A percentile compares a stretch with the other conserved stretches of the same genome.
These are phyloP conservation scores for Thunnus maccoyii DNA, from an alignment of 2,113 vertebrate genomes.

Conservation along the genomic window DNA sequence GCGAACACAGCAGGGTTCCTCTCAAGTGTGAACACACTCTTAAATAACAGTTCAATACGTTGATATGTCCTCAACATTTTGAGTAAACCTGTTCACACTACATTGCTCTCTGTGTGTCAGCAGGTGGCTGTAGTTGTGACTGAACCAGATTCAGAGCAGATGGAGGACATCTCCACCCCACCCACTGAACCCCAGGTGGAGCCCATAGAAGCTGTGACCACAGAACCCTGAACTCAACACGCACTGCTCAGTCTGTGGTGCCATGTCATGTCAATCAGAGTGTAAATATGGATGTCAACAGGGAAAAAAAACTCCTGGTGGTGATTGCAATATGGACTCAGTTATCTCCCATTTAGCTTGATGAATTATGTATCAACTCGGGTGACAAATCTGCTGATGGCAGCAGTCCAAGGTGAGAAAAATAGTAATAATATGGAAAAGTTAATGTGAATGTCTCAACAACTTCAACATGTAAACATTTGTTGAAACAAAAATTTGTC, in stretches of 20 bases:
- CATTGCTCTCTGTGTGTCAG: neutral
- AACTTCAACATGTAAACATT: neutral
- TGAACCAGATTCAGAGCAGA: constrained; percentile 69
- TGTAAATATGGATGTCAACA: neutral
- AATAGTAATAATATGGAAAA: neutral
- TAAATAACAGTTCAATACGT: neutral
- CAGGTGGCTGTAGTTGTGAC: constrained; percentile 83
- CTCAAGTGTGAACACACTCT: neutral
- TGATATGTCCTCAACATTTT: neutral
- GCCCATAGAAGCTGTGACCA: constrained; percentile 64
- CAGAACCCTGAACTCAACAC: constrained; percentile 32
- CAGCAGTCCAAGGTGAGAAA: neutral
- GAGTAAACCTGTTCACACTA: neutral
- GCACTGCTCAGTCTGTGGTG: neutral
- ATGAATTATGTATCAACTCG: neutral
- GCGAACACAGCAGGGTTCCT: neutral
- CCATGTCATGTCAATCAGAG: constrained; percentile 34
- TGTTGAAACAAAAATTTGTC: neutral
- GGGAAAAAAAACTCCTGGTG: neutral
- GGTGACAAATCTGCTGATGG: neutral
- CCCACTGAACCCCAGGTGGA: constrained; percentile 85
- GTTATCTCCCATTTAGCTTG: neutral
- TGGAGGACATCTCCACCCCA: constrained; percentile 76
- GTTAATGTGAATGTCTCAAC: constrained; percentile 2
- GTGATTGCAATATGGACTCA: neutral